Conservation (phyloP, 1,140 invertebrate species). For the Homarus americanus region DNA sequence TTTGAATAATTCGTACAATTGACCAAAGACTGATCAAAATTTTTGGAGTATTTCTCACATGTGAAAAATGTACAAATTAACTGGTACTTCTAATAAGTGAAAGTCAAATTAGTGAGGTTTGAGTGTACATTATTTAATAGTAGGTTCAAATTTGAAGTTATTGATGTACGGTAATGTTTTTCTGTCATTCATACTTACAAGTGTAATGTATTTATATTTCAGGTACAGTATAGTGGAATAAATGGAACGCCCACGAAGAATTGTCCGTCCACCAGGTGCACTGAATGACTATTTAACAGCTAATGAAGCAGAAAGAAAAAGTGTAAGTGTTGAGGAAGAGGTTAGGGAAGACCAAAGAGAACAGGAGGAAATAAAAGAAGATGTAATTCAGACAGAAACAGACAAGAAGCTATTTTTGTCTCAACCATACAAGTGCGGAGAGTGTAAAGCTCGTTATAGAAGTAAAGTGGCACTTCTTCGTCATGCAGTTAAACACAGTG, state of each 20-base stretch:
- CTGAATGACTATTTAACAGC: constrained; percentile 29
- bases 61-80: no score
- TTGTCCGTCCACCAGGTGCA: constrained; percentile 5
- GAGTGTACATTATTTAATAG: no score
- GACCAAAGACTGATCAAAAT: no score
- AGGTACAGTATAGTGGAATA: not conserved
- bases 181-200: no score
- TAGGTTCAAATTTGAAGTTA: no score
- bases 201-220: not conserved
- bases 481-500: constrained; percentile 59
- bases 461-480: constrained; percentile 57
- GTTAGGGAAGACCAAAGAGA: not conserved
- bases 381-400: not conserved
- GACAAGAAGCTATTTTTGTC: constrained; percentile 25
- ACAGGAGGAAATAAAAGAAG: constrained; percentile 4
- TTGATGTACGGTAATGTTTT: no score
- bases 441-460: constrained; percentile 55
- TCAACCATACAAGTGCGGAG: constrained; percentile 55
- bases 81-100: no score
- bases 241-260: constrained; percentile 32
- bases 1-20: no score
- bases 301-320: not conserved
- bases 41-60: no score
- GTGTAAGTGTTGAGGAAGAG: not conserved
- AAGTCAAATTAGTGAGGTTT: no score